Base-by-base conservation (phyloP, 2,888 invertebrate genomes). In the Drosophila percnosoma region DNA sequence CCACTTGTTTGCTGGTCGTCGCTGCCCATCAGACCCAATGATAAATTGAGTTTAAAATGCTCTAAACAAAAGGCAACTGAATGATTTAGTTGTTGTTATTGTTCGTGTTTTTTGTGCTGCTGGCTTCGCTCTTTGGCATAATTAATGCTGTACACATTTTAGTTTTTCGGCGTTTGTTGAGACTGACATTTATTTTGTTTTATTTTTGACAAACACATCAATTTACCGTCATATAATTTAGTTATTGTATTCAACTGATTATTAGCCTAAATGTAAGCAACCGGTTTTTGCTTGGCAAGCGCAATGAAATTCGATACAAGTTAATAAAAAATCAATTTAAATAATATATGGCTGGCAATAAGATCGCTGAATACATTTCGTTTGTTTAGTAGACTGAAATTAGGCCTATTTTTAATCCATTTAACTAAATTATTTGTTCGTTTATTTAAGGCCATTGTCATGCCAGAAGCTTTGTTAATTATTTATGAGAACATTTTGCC, bases 41-140 rank as follows among this genome's bases (percentile, higher is more conserved):
- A 85, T 88, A 83, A 85, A 88, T 85, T 48, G 67, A 51, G 70
- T 88, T 85, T 85, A 85, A 85, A 85, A 88, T 82, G 86, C 70
- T 75, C 58, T 70, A 62, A 36, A 57, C 55, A 48, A 73, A 64
- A 76, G 68, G 69, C 57, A 73, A 72, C 73, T 72, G 81, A 84
- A 74, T 81, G 80, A 85, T 85, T 88, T 78, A 83, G 86, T 77
- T 77, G 48, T 57, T 52, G 45, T 63, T 53, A 21, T 62, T 53
- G 42, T 53, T 69, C 15, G 55, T 73, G 45, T 66, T 69, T 54
- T 68, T 54, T 68, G 31, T 60, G 24, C 4, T 45, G 45, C 15
- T 40, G 31, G 31, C 3, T 40, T 40, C 0, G 10, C 38, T 40
- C 27, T 15, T 63, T 70, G 65, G 70, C 72, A 85, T 85, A 81